Percentiles rank a stretch among this genome's conserved stretches.
Conservation (phyloP, 2,797 vertebrate species). For the Miichthys miiuy region DNA sequence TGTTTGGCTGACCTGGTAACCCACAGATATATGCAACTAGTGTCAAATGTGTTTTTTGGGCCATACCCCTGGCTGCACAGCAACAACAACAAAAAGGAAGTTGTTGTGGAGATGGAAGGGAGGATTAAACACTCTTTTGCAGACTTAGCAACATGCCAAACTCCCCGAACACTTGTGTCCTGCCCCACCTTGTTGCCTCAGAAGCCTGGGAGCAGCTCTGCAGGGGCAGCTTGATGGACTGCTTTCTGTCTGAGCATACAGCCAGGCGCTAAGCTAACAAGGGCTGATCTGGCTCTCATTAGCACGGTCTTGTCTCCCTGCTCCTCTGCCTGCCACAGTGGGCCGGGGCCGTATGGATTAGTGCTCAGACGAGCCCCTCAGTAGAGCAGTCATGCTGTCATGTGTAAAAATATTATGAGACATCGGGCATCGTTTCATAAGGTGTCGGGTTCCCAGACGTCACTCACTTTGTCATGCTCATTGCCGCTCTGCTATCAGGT, state of each 20-base stretch:
- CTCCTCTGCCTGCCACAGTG: slow-evolving; percentile 44
- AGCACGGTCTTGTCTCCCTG: slow-evolving; percentile 54
- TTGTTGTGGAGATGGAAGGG: slow-evolving; percentile 7
- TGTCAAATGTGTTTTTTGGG: background rate
- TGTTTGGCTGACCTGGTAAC: too few relatives aligned
- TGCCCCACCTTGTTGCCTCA: slow-evolving; percentile 40
- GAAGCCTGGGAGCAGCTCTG: slow-evolving; percentile 35
- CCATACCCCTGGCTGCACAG: slow-evolving; percentile 5
- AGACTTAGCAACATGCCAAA: slow-evolving; percentile 20
- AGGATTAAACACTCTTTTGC: slow-evolving; percentile 7
- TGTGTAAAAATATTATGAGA: slow-evolving; percentile 76
- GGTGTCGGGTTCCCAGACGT: slow-evolving; percentile 75
- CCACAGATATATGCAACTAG: background rate
- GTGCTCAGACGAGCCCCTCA: slow-evolving; percentile 67
- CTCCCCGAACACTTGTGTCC: slow-evolving; percentile 19
- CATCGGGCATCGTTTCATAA: slow-evolving; percentile 74
- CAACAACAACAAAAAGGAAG: slow-evolving; percentile 15
- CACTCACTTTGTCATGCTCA: slow-evolving; percentile 70
- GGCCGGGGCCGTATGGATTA: slow-evolving; percentile 59
- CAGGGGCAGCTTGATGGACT: slow-evolving; percentile 51
- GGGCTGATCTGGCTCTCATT: slow-evolving; percentile 76
- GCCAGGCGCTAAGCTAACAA: slow-evolving; percentile 51
- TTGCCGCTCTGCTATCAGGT: slow-evolving; percentile 58
- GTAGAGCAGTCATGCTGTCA: slow-evolving; percentile 74
- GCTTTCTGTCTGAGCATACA: slow-evolving; percentile 43